Evolutionary conservation across 1,140 invertebrate species (phyloP).

Genomic region (Drosophila jambulina): DNA sequence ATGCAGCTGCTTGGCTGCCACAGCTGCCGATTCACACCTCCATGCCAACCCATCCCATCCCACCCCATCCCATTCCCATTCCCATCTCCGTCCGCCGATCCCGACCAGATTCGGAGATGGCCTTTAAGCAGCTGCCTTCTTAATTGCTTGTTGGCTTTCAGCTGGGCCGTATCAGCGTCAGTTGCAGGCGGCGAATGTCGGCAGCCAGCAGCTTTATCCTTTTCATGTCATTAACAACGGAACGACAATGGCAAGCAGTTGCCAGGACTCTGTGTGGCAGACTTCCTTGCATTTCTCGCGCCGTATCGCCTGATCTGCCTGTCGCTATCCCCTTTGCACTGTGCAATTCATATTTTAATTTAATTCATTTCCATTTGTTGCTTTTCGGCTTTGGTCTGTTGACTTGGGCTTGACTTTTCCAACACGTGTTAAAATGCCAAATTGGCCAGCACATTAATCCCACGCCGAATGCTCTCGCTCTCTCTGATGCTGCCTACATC

Average conservation of each 20-base stretch:
- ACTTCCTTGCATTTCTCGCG: conserved; percentile 32
- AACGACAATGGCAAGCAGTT: conserved; percentile 14
- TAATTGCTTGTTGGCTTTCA: conserved; percentile 57
- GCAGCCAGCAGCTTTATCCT: conserved; percentile 31
- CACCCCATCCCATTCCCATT: background rate
- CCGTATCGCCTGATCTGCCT: conserved; percentile 26
- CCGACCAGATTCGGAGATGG: conserved; percentile 4
- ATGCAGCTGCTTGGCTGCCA: conserved; percentile 1
- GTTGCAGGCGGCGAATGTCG: conserved; percentile 34
- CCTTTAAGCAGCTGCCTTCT: conserved; percentile 36
- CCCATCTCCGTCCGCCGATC: background rate
- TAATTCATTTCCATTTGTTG: conserved; percentile 46
- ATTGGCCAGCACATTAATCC: conserved; percentile 31
- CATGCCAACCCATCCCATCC: background rate
- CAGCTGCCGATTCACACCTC: conserved; percentile 29
- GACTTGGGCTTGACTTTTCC: conserved; percentile 24
- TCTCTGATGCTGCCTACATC: conserved; percentile 1
- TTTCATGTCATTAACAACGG: conserved; percentile 51
- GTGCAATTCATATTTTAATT: conserved; percentile 60
- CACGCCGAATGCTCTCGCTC: conserved; percentile 6
- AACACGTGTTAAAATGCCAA: conserved; percentile 22
- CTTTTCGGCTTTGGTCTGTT: conserved; percentile 13
- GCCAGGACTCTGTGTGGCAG: background rate
- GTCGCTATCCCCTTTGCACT: conserved; percentile 2
- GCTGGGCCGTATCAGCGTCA: conserved; percentile 46